These are phyloP conservation scores for Eptesicus fuscus DNA, from an alignment of 2,113 vertebrate species.

Conservation along the genomic window DNA sequence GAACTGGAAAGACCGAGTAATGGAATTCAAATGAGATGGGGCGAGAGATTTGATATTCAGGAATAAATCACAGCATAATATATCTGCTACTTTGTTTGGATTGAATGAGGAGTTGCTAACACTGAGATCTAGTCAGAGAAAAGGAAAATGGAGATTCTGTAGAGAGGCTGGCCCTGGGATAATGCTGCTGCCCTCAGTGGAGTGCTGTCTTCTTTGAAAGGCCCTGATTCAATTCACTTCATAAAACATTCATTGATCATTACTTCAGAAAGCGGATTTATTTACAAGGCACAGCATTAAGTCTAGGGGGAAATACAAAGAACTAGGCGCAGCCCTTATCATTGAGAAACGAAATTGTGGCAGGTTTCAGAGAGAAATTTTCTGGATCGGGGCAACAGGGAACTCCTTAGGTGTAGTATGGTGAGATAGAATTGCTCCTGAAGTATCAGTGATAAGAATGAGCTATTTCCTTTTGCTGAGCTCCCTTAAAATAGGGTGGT, in stretches of 20 bases:
- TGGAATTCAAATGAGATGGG: conserved; percentile 40
- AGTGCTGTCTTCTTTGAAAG: neutral
- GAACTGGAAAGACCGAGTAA: conserved; percentile 40
- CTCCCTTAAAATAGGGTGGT: neutral
- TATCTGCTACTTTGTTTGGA: neutral
- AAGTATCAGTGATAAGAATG: neutral
- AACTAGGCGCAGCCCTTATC: neutral
- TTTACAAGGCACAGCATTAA: neutral
- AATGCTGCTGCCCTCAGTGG: neutral
- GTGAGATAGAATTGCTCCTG: neutral
- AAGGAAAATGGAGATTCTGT: neutral
- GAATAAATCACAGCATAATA: neutral
- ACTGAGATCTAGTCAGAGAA: neutral
- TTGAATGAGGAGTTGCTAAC: neutral
- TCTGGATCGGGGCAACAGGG: neutral
- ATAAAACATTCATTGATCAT: neutral
- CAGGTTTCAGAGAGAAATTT: neutral
- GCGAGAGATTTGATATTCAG: conserved; percentile 23
- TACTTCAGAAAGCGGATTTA: neutral
- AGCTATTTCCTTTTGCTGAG: neutral
- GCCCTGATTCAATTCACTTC: neutral
- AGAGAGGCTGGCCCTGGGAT: neutral
- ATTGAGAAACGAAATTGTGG: neutral
- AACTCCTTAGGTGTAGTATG: neutral
- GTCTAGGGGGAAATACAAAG: neutral